Base-by-base conservation (phyloP, 1,140 invertebrate genomes). In the Lordiphosa clarofinis region DNA sequence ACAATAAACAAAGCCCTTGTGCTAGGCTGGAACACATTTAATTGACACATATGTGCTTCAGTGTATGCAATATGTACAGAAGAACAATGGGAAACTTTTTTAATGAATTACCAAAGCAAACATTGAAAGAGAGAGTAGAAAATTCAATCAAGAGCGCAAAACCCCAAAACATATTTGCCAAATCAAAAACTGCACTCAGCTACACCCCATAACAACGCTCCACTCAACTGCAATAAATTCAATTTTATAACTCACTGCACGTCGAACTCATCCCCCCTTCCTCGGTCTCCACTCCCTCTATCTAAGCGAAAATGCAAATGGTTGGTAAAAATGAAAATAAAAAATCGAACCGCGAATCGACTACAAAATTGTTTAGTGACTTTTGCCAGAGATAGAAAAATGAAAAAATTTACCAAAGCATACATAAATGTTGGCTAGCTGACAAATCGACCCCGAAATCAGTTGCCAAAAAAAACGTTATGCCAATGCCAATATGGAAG, bases 181-280 rank as follows among this genome's bases (percentile, higher is more conserved):
- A 81, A 82, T 82, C 75, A 68, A 81, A 82, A 82, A 82, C 46
- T 82, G 62, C 75, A 82, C 42, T 81, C 42, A 46, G 43, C 21
- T 13, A 2, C 33, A 13, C 13, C 19, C 13, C 40, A n/a, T 6
- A 5, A 11, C 31, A 13, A 8, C 42, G 19, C 47, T 47, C 56
- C 44, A 71, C 38, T 72, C 66, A 54, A 68, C 71, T 72, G 69
- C 75, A 81, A 57, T 58, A 82, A 72, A 81, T 75, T 82, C 56
- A 53, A 82, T 81, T 79, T 79, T 81, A 70, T 73, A 74, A 59
- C 55, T 69, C 65, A 56, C 35, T 79, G 69, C 65, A 56, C 47
- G 21, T 39, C 39, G 10, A 40, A 48, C 38, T 33, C 9, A 36
- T 28, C 24, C 24, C 24, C 24, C 24, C 0, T 3, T 5, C 24